Percentiles rank a stretch among this genome's conserved stretches.
phyloP scores from a whole-genome alignment of 2,888 invertebrate genomes.

The Pheosia gnoma region DNA sequence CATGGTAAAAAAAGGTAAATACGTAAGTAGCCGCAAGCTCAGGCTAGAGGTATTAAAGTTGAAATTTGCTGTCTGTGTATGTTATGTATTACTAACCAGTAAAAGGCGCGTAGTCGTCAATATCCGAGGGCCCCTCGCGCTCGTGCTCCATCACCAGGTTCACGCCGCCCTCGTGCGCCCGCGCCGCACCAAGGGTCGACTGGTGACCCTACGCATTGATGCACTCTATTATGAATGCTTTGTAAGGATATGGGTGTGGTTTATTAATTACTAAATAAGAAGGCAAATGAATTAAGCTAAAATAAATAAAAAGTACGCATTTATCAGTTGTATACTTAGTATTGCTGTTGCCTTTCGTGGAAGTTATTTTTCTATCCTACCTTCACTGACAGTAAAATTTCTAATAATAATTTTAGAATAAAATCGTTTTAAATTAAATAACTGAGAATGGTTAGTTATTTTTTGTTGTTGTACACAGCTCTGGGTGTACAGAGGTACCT shows the following conservation, averaged over 20 bases:
- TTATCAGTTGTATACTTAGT: background rate
- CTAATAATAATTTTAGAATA: too few relatives aligned
- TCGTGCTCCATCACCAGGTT: conserved; percentile 45
- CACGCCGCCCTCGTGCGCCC: conserved; percentile 41
- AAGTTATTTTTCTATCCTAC: background rate
- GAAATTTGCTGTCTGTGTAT: too few relatives aligned
- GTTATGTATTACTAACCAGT: conserved; percentile 50
- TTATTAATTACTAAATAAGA: background rate
- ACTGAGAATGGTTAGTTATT: too few relatives aligned
- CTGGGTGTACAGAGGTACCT: too few relatives aligned
- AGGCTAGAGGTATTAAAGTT: too few relatives aligned
- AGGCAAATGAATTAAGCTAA: conserved; percentile 6
- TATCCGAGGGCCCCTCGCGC: conserved; percentile 52
- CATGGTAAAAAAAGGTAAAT: too few relatives aligned
- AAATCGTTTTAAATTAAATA: too few relatives aligned
- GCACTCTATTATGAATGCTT: background rate
- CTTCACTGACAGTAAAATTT: too few relatives aligned
- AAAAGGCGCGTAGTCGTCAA: conserved; percentile 60
- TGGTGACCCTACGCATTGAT: conserved; percentile 7
- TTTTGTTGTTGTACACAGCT: too few relatives aligned
- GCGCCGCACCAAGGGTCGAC: conserved; percentile 32
- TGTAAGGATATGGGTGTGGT: background rate
- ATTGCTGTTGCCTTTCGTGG: background rate
- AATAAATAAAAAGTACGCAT: background rate
- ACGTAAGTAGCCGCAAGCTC: too few relatives aligned